Conservation (phyloP, 2,888 invertebrate species). For the Notodonta ziczac region DNA sequence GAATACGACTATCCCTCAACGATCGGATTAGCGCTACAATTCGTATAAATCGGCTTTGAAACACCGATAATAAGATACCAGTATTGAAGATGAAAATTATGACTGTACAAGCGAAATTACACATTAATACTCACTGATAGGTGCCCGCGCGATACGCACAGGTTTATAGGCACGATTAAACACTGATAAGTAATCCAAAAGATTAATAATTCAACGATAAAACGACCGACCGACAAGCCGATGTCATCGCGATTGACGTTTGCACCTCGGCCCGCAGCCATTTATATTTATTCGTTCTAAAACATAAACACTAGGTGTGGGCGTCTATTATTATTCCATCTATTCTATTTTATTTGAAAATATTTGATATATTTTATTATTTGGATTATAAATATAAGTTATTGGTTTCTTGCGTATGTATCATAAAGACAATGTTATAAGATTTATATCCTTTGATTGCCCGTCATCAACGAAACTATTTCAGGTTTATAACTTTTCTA, state of each 20-base stretch:
- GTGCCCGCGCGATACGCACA: slow-evolving; percentile 40
- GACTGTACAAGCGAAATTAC: slow-evolving; percentile 28
- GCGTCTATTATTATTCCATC: no score
- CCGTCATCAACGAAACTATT: no score
- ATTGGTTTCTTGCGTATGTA: no score
- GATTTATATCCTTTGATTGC: no score
- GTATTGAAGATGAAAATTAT: slow-evolving; percentile 23
- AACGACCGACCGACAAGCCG: slow-evolving; percentile 45
- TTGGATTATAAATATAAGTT: no score
- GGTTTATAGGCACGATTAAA: slow-evolving; percentile 44
- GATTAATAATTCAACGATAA: slow-evolving; percentile 44
- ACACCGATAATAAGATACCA: slow-evolving; percentile 43
- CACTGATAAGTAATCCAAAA: slow-evolving; percentile 52
- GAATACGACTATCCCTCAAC: slow-evolving; percentile 31
- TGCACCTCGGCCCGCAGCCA: slow-evolving; percentile 33
- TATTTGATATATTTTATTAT: no score
- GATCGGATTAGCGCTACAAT: slow-evolving; percentile 42
- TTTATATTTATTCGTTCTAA: slow-evolving; percentile 24
- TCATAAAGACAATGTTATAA: no score
- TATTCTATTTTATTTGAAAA: no score
- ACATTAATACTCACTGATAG: slow-evolving; percentile 54
- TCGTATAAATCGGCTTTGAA: slow-evolving; percentile 43
- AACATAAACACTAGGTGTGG: background rate
- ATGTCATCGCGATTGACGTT: slow-evolving; percentile 53
- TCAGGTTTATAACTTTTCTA: no score